Percentiles rank a stretch among this genome's conserved stretches.
Conservation (phyloP, 2,888 invertebrate genomes). For the Lasioglossum zephyrum region DNA sequence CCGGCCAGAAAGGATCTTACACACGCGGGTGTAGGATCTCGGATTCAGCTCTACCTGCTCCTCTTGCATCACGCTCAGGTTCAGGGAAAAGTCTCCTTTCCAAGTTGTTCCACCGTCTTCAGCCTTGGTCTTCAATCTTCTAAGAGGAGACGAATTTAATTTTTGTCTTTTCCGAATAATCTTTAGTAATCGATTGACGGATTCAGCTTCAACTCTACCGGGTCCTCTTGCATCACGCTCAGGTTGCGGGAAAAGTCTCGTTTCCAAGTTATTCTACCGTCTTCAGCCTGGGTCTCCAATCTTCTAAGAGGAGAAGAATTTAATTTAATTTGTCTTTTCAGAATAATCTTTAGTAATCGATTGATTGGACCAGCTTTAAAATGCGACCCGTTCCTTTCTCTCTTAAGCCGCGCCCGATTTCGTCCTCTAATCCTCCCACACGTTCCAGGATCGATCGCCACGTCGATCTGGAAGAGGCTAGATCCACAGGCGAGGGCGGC, state of each 20-base stretch:
- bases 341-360: slow-evolving; percentile 37
- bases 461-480: slow-evolving; percentile 59
- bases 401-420: slow-evolving; percentile 65
- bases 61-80: slow-evolving; percentile 44
- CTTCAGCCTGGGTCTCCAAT: not conserved
- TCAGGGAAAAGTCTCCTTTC: no score
- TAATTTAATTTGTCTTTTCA: not conserved
- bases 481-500: slow-evolving; percentile 28
- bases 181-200: slow-evolving; percentile 53
- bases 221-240: slow-evolving; percentile 50
- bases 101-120: no score
- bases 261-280: not conserved
- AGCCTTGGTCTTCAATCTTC: not conserved
- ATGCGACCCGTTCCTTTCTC: slow-evolving; percentile 65
- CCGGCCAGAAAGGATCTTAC: slow-evolving; percentile 61
- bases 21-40: slow-evolving; percentile 58
- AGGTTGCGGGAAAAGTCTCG: slow-evolving; percentile 25
- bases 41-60: slow-evolving; percentile 44
- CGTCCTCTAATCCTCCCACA: slow-evolving; percentile 44
- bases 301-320: not conserved
- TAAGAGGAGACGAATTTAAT: not conserved
- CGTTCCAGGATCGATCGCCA: slow-evolving; percentile 56
- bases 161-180: not conserved
- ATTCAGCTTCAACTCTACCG: slow-evolving; percentile 44
- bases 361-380: slow-evolving; percentile 62